A percentile compares a stretch with the other conserved stretches of the same genome.
Evolutionary conservation across 2,888 invertebrate species (phyloP).

Genomic region (Tricholauxania praeusta): DNA sequence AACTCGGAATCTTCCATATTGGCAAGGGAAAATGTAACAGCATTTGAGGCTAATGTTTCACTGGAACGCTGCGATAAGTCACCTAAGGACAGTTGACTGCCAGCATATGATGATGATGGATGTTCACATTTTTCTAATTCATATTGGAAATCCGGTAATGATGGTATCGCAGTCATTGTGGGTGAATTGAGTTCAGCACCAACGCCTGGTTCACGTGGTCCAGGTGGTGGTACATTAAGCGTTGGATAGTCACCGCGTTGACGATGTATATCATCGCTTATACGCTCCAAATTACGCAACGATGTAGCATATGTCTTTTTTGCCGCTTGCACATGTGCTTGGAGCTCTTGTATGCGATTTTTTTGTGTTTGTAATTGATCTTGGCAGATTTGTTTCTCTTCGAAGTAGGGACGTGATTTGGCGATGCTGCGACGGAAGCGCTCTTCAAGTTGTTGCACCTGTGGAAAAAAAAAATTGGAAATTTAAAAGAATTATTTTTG

Average conservation of each 20-base stretch:
- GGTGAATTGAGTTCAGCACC: constrained; percentile 75
- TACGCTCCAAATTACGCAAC: constrained; percentile 85
- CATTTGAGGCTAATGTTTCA: constrained; percentile 36
- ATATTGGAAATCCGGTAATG: constrained; percentile 69
- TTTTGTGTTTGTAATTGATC: constrained; percentile 88
- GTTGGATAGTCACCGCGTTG: constrained; percentile 63
- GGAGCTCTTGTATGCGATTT: constrained; percentile 83
- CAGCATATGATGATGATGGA: constrained; percentile 67
- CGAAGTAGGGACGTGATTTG: constrained; percentile 92
- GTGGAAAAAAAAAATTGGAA: constrained; percentile 37
- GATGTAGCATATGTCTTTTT: constrained; percentile 87
- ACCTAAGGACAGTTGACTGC: constrained; percentile 70
- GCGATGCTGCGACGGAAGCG: constrained; percentile 84
- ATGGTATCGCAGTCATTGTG: constrained; percentile 58
- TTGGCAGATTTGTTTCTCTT: constrained; percentile 88
- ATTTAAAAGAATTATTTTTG: constrained; percentile 1
- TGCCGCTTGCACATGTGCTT: constrained; percentile 78
- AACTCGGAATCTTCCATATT: constrained; percentile 49
- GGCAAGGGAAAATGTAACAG: constrained; percentile 38
- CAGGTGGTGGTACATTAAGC: constrained; percentile 60
- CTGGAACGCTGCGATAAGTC: constrained; percentile 55
- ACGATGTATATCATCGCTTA: constrained; percentile 90
- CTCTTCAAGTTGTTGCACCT: constrained; percentile 85
- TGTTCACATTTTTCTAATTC: constrained; percentile 73
- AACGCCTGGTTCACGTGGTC: constrained; percentile 77